Evolutionary conservation across 1,140 invertebrate species (phyloP), one percentile per base, ranked within the genome.

Genomic region (Goniozus legneri): DNA sequence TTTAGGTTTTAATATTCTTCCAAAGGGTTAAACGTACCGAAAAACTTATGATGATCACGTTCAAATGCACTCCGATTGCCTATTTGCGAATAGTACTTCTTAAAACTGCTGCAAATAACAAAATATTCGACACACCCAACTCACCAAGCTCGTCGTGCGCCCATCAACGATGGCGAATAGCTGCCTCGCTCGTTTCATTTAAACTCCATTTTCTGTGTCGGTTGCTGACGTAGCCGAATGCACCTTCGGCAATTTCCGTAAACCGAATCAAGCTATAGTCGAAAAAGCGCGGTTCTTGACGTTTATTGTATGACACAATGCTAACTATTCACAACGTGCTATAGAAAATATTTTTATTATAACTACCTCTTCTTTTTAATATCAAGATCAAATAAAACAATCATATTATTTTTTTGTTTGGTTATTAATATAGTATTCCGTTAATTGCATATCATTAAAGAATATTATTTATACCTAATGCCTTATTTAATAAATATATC

Each of bases 111-210:
- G 30, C 35, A 56, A 47, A 16, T 24, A n/a, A 38, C 13, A 20
- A 18, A 24, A 53, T 53, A 56, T 21, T 15, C 21, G 44, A 16
- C 54, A 16, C 56, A 40, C 34, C 53, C 56, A 47, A 39, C 30
- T 56, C 36, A 46, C 36, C 34, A 59, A 39, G 43, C 30, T 43
- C 52, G 44, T 45, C 54, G 42, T 55, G 44, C 53, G 33, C 32
- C 56, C 54, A 61, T 65, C 57, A 59, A 66, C 65, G 58, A 66
- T 67, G 64, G 65, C 60, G 62, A 66, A 59, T 67, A 59, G 57
- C 56, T 63, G 57, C 62, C 61, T 60, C 39, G 60, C 49, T 56
- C 44, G 52, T 50, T 56, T 47, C 44, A 47, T 42, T 56, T 47
- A 44, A 54, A 59, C 62, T 62, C 65, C 65, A 67, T 67, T 66